phyloP scores from a whole-genome alignment of 2,797 vertebrate genomes.

The Acanthis flammea region DNA sequence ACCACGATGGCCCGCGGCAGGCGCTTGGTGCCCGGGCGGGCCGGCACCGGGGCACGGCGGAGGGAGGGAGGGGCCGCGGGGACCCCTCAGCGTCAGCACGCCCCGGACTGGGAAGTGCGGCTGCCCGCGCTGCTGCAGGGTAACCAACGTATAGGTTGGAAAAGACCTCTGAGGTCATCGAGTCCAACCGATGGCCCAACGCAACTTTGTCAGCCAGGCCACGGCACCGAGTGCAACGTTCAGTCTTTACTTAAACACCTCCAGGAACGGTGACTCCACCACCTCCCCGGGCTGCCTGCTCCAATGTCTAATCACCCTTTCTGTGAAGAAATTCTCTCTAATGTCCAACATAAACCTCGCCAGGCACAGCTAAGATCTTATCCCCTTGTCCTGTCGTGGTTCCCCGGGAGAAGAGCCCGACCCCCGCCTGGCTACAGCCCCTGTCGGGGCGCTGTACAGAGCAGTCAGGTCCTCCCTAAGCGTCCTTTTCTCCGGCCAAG shows the following conservation, averaged over 20 bases:
- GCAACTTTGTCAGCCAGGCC: background rate
- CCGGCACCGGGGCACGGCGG: background rate
- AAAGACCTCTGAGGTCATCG: background rate
- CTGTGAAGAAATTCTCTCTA: background rate
- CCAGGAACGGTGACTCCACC: background rate
- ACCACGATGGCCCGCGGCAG: conserved; percentile 90
- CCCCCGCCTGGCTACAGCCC: accelerated
- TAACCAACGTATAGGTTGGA: accelerated
- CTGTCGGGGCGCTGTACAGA: background rate
- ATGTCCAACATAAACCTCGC: background rate
- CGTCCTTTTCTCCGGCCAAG: background rate
- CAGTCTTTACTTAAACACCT: background rate
- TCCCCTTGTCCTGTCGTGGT: too few species aligned
- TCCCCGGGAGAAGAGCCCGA: background rate
- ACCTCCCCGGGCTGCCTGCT: background rate
- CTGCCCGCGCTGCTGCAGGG: accelerated
- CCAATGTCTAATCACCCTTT: background rate
- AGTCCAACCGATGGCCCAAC: background rate
- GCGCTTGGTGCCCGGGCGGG: conserved; percentile 82
- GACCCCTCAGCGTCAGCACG: accelerated
- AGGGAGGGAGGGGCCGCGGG: background rate
- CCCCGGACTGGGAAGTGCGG: accelerated
- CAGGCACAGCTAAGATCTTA: too few species aligned
- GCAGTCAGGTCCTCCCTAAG: too few species aligned
- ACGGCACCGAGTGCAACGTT: background rate